Percentiles rank a stretch among this genome's conserved stretches.
These are phyloP conservation scores for Coracias cyanogaster DNA, from an alignment of 2,797 vertebrate species.

Conservation along the genomic window DNA sequence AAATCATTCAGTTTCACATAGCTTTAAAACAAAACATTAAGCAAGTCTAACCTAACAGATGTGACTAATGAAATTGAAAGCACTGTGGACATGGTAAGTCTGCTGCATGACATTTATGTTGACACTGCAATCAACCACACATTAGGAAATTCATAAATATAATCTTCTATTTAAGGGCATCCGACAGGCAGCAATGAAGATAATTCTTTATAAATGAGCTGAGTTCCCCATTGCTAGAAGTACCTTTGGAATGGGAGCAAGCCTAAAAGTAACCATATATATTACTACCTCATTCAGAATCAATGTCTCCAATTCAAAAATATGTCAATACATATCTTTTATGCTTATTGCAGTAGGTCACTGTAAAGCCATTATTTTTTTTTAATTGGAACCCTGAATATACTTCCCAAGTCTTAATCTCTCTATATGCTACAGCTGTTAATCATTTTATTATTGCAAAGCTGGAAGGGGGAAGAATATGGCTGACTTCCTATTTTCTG, in stretches of 20 bases:
- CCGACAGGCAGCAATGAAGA: constrained; percentile 3
- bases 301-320: neutral
- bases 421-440: neutral
- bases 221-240: constrained; percentile 5
- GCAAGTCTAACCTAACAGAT: constrained; percentile 1
- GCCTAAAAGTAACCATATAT: neutral
- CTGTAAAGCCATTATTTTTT: neutral
- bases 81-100: constrained; percentile 30
- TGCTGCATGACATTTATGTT: constrained; percentile 58
- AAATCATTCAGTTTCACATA: neutral
- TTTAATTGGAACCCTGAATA: neutral
- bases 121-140: constrained; percentile 66
- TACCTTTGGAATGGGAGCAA: neutral
- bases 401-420: neutral
- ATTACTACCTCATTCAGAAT: neutral
- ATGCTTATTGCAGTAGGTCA: neutral
- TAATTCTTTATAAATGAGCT: constrained; percentile 40
- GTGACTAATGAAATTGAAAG: constrained; percentile 58
- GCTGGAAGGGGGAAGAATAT: neutral
- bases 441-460: neutral
- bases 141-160: constrained; percentile 59
- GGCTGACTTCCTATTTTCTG: neutral
- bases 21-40: constrained; percentile 16
- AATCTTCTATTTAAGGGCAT: constrained; percentile 48
- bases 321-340: neutral